These are phyloP conservation scores for Falco punctatus DNA, from an alignment of 2,113 vertebrate genomes.

Conservation along the genomic window DNA sequence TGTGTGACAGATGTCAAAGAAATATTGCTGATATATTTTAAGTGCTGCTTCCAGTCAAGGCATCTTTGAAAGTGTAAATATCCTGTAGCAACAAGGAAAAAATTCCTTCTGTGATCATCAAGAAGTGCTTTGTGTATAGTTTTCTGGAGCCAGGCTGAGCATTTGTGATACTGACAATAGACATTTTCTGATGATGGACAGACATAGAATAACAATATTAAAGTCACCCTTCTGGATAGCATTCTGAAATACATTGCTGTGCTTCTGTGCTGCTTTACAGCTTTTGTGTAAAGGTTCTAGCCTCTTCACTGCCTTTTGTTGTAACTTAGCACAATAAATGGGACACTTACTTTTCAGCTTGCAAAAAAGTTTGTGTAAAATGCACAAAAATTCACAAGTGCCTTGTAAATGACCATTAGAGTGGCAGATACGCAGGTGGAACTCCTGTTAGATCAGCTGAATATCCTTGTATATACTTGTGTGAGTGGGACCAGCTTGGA, in stretches of 20 bases:
- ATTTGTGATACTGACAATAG: not conserved
- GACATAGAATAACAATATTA: not conserved
- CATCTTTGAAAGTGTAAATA: constrained; percentile 40
- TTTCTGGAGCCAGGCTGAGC: not conserved
- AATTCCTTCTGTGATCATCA: not conserved
- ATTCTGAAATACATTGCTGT: not conserved
- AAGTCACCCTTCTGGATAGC: not conserved
- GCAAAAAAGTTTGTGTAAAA: not conserved
- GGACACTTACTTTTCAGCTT: not conserved
- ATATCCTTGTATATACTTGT: not conserved
- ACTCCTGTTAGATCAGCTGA: accelerated
- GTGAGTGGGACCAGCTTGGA: not conserved
- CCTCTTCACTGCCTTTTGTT: not conserved
- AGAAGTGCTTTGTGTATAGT: not conserved
- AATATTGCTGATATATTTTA: constrained; percentile 48
- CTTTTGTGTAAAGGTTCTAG: not conserved
- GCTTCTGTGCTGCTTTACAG: not conserved
- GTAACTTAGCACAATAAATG: not conserved
- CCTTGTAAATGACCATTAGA: not conserved
- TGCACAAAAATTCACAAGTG: not conserved
- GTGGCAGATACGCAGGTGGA: not conserved
- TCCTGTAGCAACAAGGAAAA: not conserved
- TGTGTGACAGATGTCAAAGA: constrained; percentile 62
- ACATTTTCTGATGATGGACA: not conserved
- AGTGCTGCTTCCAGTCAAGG: not conserved